Percentiles rank a stretch among this genome's conserved stretches.
Evolutionary conservation across 2,113 vertebrate genomes (phyloP).

Genomic region (Oncorhynchus tshawytscha): DNA sequence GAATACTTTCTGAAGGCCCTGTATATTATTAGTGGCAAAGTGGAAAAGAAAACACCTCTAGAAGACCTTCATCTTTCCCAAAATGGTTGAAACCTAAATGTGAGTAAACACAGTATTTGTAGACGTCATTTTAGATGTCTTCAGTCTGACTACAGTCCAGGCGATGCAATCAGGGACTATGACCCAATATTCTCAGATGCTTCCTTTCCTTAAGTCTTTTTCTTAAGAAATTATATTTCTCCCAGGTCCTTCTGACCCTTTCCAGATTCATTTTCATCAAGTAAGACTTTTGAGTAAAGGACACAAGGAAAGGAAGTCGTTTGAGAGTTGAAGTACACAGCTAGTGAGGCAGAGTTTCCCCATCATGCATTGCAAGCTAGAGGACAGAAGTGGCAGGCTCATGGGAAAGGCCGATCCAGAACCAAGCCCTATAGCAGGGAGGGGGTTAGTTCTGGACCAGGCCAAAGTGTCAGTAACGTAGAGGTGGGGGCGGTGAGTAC

Average conservation of each 20-base stretch:
- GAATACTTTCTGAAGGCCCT: too few relatives aligned
- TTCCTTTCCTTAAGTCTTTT: background rate
- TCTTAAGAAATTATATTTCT: background rate
- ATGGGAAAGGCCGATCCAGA: background rate
- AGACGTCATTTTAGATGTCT: background rate
- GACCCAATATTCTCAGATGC: background rate
- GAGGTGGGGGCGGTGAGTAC: background rate
- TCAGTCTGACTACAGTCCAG: too few relatives aligned
- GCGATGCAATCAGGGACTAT: too few relatives aligned
- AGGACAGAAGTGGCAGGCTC: conserved; percentile 34
- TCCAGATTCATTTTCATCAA: background rate
- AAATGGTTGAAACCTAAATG: too few relatives aligned
- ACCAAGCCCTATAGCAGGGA: background rate
- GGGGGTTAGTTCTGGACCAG: background rate
- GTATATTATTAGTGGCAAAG: too few relatives aligned
- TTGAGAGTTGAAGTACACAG: background rate
- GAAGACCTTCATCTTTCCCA: too few relatives aligned
- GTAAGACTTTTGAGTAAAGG: conserved; percentile 11
- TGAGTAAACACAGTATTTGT: background rate
- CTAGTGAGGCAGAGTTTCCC: conserved; percentile 11
- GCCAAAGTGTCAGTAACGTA: background rate
- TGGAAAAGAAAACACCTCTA: too few relatives aligned
- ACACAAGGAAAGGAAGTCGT: conserved; percentile 4
- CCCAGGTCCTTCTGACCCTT: background rate
- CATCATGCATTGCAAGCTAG: conserved; percentile 58